Conservation (phyloP, 2,113 vertebrate genomes). For the Siniperca knerii region DNA sequence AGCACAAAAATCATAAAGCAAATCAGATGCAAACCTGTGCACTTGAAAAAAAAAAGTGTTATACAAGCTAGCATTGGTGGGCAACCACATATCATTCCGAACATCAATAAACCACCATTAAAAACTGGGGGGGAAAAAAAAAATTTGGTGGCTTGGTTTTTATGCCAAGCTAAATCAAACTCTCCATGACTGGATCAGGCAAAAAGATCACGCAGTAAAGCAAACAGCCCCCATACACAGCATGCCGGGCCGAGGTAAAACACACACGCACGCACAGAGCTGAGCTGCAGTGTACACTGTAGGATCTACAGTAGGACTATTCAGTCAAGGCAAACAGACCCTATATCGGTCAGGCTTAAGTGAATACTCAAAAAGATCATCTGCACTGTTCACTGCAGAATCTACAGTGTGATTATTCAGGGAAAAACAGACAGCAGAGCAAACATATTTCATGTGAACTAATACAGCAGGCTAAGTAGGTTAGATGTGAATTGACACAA, state of each 20-base stretch:
- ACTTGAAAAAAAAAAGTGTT: neutral
- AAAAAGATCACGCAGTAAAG: slow-evolving; percentile 34
- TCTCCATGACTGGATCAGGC: slow-evolving; percentile 24
- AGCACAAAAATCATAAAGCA: neutral
- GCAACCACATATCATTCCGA: neutral
- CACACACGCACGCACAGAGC: slow-evolving; percentile 2
- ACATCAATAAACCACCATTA: slow-evolving; percentile 27
- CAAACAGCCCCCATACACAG: slow-evolving; percentile 32
- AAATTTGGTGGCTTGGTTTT: neutral
- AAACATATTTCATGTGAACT: neutral
- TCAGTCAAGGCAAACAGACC: slow-evolving; percentile 38
- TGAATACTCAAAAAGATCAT: neutral
- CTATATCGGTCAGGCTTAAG: slow-evolving; percentile 22
- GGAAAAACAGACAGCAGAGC: slow-evolving; percentile 1
- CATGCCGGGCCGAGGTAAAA: slow-evolving; percentile 1
- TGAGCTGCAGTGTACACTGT: slow-evolving; percentile 8
- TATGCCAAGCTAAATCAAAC: slow-evolving; percentile 11
- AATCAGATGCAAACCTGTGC: neutral
- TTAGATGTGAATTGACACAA: neutral
- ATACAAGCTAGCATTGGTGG: slow-evolving; percentile 5
- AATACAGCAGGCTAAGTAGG: neutral
- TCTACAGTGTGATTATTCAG: neutral
- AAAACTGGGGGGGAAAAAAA: neutral
- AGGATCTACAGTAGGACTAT: slow-evolving; percentile 49
- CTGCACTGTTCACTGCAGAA: slow-evolving; percentile 1